Evolutionary conservation across 2,113 vertebrate species (phyloP), one percentile per base, ranked within the genome.

Genomic region (Bubo blakistoni): DNA sequence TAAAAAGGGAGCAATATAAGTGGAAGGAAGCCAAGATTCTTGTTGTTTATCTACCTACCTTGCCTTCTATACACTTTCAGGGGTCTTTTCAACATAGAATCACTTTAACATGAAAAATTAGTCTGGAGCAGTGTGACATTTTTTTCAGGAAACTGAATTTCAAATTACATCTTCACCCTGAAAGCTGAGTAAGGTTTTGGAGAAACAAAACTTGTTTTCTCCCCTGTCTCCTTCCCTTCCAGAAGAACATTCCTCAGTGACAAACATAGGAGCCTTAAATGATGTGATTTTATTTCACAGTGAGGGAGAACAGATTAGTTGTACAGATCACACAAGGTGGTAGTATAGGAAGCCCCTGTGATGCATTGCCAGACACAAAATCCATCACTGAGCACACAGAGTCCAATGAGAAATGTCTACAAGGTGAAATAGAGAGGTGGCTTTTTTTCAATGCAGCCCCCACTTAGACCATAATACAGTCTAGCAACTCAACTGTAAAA

Each of bases 401-500:
- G 47, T 83, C 92, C 83, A 90, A 5, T 70, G 86, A 86, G 92
- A 92, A 92, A 92, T 26, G 24, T n/a, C 63, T 86, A 21, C 72
- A 88, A 88, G 90, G 90, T 77, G 76, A 93, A 93, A 93, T 9
- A 86, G 55, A 92, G 74, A 90, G 55, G 82, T 87, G 82, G 61
- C 42, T 92, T 95, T 91, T 94, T 92, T 87, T 88, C 67, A 92
- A 13, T 67, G 74, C 82, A 81, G 59, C 34, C 36, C 62, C 76
- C 52, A 85, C 40, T 82, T 83, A 88, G 76, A 92, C 67, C 38
- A 34, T 42, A 92, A 93, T 62, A 88, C 46, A 94, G 83, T 81
- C 84, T 82, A 95, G 51, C 54, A 95, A 87, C 61, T 95, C 81
- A 92, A 63, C 90, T 92, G 94, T 86, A 97, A 96, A 96, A 97